Percentiles rank a stretch among this genome's conserved stretches.
phyloP scores from a whole-genome alignment of 2,888 invertebrate species.

The Ophonus ardosiacus region DNA sequence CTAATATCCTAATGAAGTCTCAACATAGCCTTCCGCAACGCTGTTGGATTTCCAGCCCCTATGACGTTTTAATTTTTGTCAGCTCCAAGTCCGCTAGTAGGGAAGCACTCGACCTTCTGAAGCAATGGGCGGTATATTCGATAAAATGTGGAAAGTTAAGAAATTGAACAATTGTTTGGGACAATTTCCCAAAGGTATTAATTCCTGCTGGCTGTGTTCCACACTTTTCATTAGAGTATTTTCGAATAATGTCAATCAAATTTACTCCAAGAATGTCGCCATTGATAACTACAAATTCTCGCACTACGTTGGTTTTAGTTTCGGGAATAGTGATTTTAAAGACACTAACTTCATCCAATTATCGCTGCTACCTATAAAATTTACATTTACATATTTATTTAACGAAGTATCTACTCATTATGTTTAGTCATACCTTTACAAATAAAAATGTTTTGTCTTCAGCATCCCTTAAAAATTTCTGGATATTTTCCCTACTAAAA shows the following conservation, averaged over 20 bases:
- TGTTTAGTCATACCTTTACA: slow-evolving; percentile 19
- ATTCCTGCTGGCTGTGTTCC: slow-evolving; percentile 23
- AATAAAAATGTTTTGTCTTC: slow-evolving; percentile 48
- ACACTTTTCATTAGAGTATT: slow-evolving; percentile 21
- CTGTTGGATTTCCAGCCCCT: not conserved
- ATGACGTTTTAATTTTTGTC: not conserved
- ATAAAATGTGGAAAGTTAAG: not conserved
- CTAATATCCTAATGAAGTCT: not conserved
- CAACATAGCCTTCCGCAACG: not conserved
- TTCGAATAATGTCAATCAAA: no score
- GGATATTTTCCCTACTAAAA: not conserved
- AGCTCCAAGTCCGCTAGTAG: no score
- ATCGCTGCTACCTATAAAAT: slow-evolving; percentile 47
- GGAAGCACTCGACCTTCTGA: not conserved
- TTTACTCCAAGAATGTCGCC: slow-evolving; percentile 29
- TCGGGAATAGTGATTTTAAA: slow-evolving; percentile 48
- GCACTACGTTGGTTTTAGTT: slow-evolving; percentile 21
- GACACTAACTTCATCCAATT: slow-evolving; percentile 11
- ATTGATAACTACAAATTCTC: slow-evolving; percentile 28
- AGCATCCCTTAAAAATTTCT: slow-evolving; percentile 23
- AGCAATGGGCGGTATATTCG: not conserved
- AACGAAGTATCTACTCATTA: not conserved
- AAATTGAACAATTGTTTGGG: not conserved
- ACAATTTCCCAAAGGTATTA: slow-evolving; percentile 20
- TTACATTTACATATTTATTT: slow-evolving; percentile 1